Base-by-base conservation (phyloP, 2,797 vertebrate genomes). In the Propithecus deckenii region DNA sequence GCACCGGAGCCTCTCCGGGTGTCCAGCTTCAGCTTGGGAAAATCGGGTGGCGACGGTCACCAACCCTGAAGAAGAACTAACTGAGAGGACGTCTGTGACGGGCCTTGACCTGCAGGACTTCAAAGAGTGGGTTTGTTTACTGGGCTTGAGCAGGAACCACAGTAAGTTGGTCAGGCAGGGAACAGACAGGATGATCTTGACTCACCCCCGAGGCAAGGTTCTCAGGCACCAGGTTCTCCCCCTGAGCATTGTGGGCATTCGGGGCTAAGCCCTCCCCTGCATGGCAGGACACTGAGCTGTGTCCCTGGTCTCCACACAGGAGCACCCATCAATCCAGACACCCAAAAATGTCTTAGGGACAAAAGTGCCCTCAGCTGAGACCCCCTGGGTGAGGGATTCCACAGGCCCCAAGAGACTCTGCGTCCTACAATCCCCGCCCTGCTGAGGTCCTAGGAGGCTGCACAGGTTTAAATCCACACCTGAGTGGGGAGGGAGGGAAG, bases 61-160 rank as follows among this genome's bases (percentile, higher is more conserved):
- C 18, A 9, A 28, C 38, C 46, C 0, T 0, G 28, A 17, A 22
- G 9, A 2, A 1, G 55, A 46, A 17, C 12, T 23, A 2, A 28
- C 35, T 3, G 46, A 67, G 76, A 69, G 22, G 55, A 15, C 5
- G 0, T 4, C 1, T 7, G 71, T 1, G 18, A 48, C 1, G 1
- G 18, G 11, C 67, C 32, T 57, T 15, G 8, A 15, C 23, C 76
- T 7, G 0, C 4, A 30, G 14, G 71, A n/a, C 20, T 67, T 0
- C 0, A 7, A 18, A 35, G 41, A 57, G 18, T 1, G 18, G 8
- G n/a, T 13, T 46, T 22, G 15, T 10, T 4, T 8, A 0, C 8
- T 1, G 20, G 25, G 52, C 28, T 14, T 2, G n/a, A 69, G 35
- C 63, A 9, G 72, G 50, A 80, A 35, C n/a, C 25, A 2, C 13